A percentile compares a stretch with the other conserved stretches of the same genome.
Evolutionary conservation across 2,113 vertebrate species (phyloP).

Genomic region (Ctenodactylus gundi): DNA sequence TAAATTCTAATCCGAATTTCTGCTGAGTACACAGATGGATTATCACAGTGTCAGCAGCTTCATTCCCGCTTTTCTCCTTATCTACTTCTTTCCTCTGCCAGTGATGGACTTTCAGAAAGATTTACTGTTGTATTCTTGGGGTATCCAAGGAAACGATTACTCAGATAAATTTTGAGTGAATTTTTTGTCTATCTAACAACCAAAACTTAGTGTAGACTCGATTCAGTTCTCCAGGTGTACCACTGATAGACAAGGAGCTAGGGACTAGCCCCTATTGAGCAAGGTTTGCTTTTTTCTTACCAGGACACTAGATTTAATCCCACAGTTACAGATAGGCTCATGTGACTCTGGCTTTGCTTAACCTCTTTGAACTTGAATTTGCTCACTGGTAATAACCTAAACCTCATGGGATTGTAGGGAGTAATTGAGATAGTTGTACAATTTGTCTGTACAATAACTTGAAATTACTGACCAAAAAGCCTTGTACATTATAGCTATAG

Average conservation of each 20-base stretch:
- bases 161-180: neutral
- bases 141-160: slow-evolving; percentile 18
- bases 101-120: neutral
- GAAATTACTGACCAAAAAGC: neutral
- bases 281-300: neutral
- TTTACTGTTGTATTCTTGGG: slow-evolving; percentile 41
- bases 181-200: neutral
- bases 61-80: slow-evolving; percentile 31
- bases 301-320: neutral
- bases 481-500: neutral
- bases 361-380: neutral
- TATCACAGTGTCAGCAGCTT: slow-evolving; percentile 14
- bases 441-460: neutral
- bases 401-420: neutral
- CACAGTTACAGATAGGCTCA: neutral
- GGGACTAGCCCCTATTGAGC: too few species aligned
- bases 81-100: neutral
- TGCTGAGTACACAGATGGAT: slow-evolving; percentile 17
- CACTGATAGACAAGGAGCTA: neutral
- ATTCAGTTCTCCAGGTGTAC: neutral
- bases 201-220: neutral
- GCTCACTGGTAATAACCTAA: neutral
- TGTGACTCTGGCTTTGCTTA: neutral
- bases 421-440: neutral
- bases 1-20: slow-evolving; percentile 25